phyloP scores from a whole-genome alignment of 1,140 invertebrate genomes.

The Conopomorpha cramerella region DNA sequence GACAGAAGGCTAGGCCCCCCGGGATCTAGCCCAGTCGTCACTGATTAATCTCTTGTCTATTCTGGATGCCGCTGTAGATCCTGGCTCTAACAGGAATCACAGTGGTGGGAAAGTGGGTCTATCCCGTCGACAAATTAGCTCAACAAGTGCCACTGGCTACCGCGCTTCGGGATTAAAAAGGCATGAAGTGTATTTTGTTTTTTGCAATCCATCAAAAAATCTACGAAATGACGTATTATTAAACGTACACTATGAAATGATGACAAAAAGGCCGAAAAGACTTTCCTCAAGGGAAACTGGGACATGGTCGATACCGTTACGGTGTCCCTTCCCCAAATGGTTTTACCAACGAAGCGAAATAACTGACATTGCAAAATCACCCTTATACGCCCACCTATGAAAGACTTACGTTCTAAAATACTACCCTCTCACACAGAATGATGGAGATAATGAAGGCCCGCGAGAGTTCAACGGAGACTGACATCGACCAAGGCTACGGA shows the following conservation, averaged over 20 bases:
- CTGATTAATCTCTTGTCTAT: no score
- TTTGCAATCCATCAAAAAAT: no score
- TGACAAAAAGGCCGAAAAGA: slow-evolving; percentile 9
- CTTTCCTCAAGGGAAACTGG: slow-evolving; percentile 5
- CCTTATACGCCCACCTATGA: background rate
- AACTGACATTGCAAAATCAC: slow-evolving; percentile 11
- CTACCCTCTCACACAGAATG: slow-evolving; percentile 30
- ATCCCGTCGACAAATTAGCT: no score
- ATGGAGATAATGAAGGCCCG: slow-evolving; percentile 40
- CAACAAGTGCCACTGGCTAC: no score
- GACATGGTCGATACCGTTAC: slow-evolving; percentile 13
- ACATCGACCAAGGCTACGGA: slow-evolving; percentile 39
- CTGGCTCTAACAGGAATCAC: no score
- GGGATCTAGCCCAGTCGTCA: no score
- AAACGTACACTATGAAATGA: slow-evolving; percentile 1
- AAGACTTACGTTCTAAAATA: background rate
- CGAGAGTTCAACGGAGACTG: slow-evolving; percentile 20
- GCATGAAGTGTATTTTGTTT: no score
- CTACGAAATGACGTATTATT: no score
- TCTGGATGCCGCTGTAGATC: no score
- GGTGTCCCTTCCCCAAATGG: slow-evolving; percentile 11
- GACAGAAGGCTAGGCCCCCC: no score
- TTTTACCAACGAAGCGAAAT: slow-evolving; percentile 42
- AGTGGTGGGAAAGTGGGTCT: no score
- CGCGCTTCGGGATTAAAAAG: no score